Conservation (phyloP, 2,113 vertebrate species). For the Psilopogon haemacephalus region DNA sequence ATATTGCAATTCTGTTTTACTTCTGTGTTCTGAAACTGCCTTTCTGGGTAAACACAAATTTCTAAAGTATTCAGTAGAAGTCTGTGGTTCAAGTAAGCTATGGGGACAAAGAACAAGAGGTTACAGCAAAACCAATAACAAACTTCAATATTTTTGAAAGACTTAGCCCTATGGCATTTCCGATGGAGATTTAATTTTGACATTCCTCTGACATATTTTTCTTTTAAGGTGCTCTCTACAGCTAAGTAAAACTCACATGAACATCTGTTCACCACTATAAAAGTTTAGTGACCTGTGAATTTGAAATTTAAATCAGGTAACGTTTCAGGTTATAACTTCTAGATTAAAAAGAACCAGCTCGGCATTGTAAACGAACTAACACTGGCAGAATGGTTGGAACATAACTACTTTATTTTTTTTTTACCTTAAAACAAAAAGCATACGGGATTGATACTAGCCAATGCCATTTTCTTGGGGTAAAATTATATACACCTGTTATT, state of each 20-base stretch:
- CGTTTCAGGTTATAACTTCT: constrained; percentile 62
- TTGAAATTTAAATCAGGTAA: constrained; percentile 75
- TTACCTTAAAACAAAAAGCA: constrained; percentile 36
- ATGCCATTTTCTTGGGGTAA: constrained; percentile 36
- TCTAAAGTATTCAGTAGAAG: background rate
- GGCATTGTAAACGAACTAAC: constrained; percentile 6
- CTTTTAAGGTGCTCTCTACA: constrained; percentile 38
- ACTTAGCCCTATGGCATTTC: background rate
- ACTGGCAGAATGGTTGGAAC: background rate
- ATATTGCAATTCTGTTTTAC: background rate
- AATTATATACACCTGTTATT: constrained; percentile 43
- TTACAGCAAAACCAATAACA: background rate
- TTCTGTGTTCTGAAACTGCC: background rate
- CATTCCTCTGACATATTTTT: constrained; percentile 35
- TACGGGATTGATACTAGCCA: constrained; percentile 12
- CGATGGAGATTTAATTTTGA: constrained; percentile 54
- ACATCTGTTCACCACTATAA: constrained; percentile 68
- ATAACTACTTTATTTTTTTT: constrained; percentile 7
- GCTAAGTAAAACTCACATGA: constrained; percentile 56
- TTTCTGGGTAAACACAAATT: background rate
- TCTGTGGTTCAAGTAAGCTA: background rate
- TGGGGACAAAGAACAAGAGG: background rate
- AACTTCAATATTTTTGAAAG: background rate
- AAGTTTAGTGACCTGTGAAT: constrained; percentile 68
- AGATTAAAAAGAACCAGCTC: constrained; percentile 64